phyloP scores from a whole-genome alignment of 2,888 invertebrate species.

The Abrostola triplasia region DNA sequence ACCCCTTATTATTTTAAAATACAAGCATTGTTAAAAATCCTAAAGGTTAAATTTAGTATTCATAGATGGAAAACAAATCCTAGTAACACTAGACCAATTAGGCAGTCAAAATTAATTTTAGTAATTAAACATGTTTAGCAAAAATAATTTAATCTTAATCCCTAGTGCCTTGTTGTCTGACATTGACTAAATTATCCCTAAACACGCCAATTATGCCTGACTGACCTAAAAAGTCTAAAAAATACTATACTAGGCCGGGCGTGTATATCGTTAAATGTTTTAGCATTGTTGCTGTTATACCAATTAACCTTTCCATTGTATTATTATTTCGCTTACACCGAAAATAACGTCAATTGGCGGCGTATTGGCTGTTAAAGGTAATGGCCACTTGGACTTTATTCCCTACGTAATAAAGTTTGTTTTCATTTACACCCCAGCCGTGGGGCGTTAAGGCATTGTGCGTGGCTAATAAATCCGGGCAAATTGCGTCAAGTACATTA shows the following conservation, averaged over 20 bases:
- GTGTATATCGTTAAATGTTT: conserved; percentile 26
- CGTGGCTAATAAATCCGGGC: conserved; percentile 63
- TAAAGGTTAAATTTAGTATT: too few relatives aligned
- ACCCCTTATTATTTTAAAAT: too few relatives aligned
- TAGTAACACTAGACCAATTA: too few relatives aligned
- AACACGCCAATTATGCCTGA: neutral
- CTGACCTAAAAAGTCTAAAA: neutral
- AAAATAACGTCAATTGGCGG: conserved; percentile 50
- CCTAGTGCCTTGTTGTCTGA: too few relatives aligned
- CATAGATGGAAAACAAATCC: too few relatives aligned
- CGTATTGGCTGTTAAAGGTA: conserved; percentile 65
- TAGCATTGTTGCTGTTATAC: conserved; percentile 18
- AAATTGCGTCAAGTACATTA: conserved; percentile 58
- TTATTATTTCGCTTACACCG: conserved; percentile 33
- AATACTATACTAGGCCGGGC: neutral
- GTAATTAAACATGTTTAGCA: too few relatives aligned
- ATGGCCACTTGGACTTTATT: conserved; percentile 71
- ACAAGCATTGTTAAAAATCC: too few relatives aligned
- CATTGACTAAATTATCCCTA: neutral
- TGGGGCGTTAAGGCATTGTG: conserved; percentile 52
- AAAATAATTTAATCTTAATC: too few relatives aligned
- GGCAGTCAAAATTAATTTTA: too few relatives aligned
- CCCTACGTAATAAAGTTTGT: conserved; percentile 66
- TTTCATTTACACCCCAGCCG: conserved; percentile 62
- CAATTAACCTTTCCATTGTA: conserved; percentile 44